Base-by-base conservation (phyloP, 2,113 vertebrate species). In the Kryptolebias marmoratus region DNA sequence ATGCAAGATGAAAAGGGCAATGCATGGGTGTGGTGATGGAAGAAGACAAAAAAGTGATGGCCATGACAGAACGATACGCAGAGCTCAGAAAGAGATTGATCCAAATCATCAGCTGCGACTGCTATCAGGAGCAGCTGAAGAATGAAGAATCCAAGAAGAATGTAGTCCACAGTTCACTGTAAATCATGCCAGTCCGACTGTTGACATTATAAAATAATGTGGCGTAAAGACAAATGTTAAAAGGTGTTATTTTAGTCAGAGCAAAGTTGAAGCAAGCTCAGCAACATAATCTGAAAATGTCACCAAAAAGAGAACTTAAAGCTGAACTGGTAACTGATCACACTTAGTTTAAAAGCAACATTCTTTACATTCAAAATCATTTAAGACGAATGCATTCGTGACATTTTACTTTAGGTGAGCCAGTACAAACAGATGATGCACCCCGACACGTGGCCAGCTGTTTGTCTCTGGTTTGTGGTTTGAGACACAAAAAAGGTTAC, bases 401-500 rank as follows among this genome's bases (percentile, higher is more conserved):
- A 48, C 1, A 5, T 36, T 55, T 44, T 57, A 16, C 44, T 28
- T 60, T 42, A 6, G 14, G 65, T 22, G 28, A 32, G 58, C 39
- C 30, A 12, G 12, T 42, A n/a, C 4, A n/a, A 47, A 61, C 48
- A 56, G 45, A 68, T n/a, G 60, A 44, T 52, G n/a, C 54, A 15
- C 31, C 50, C 22, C 53, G 32, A 49, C 59, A 48, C 52, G 68
- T 50, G 65, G 31, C 47, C 62, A 36, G 28, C 61, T 72, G 54
- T 45, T 65, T 32, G 55, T 55, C 45, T 68, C 60, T 42, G 54
- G 13, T 69, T 67, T 11, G 4, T 15, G 45, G 39, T 45, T 71
- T 0, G 13, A 62, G n/a, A 68, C 7, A 55, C 61, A 64, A 59
- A 36, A 67, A 27, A 64, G 30, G 16, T 62, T 63, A 81, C 60